Conservation (phyloP, 2,113 vertebrate genomes). For the Lophura nycthemera region DNA sequence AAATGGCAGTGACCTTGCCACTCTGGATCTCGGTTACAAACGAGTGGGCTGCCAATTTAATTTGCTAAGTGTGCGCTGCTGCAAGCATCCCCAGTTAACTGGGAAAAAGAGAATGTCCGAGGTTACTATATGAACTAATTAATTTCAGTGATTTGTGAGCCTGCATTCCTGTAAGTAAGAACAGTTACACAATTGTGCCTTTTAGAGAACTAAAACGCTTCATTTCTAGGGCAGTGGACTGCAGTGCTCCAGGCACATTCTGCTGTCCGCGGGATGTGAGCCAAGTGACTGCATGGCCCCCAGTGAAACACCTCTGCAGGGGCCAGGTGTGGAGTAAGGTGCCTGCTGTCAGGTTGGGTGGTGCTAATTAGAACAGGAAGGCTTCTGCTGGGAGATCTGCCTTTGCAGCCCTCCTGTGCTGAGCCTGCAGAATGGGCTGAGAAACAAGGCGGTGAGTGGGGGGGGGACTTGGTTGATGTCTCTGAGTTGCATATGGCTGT, state of each 20-base stretch:
- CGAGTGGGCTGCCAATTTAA: not conserved
- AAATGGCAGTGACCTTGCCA: not conserved
- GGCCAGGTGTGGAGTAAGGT: accelerated
- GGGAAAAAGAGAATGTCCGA: not conserved
- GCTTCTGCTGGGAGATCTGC: not conserved
- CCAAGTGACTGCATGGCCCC: not conserved
- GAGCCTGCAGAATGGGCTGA: not conserved
- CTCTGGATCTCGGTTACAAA: not conserved
- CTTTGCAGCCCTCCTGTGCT: not conserved
- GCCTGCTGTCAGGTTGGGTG: accelerated
- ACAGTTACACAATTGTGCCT: not conserved
- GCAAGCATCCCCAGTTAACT: not conserved
- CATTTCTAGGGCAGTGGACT: not conserved
- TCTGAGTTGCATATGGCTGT: not conserved
- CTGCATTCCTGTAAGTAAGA: not conserved
- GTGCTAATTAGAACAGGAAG: not conserved
- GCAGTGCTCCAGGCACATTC: not conserved
- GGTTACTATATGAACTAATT: not conserved
- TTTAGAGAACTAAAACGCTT: not conserved
- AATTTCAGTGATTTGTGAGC: not conserved
- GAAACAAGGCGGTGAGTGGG: not conserved
- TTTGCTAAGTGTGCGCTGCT: not conserved
- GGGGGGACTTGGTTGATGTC: not conserved
- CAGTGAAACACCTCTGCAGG: accelerated
- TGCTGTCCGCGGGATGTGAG: not conserved